Conservation (phyloP, 1,140 invertebrate species). For the Elysia chlorotica region DNA sequence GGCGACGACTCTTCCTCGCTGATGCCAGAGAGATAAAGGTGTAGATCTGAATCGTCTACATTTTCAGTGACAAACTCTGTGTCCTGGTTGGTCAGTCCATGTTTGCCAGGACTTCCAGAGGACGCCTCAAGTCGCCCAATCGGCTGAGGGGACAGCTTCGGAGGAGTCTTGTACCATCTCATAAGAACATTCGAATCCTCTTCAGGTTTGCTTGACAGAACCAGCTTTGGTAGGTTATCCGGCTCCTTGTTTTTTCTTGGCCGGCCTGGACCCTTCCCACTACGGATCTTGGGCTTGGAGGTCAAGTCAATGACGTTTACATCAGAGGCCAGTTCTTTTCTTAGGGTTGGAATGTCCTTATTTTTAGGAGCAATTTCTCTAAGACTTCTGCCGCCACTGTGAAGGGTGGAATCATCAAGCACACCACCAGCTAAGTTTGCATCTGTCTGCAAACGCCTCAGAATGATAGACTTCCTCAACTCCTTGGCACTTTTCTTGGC, state of each 20-base stretch:
- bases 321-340: not conserved
- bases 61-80: not conserved
- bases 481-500: not conserved
- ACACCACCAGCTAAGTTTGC: constrained; percentile 10
- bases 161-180: not conserved
- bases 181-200: not conserved
- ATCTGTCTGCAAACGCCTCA: constrained; percentile 8
- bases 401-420: not conserved
- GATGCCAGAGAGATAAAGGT: constrained; percentile 12
- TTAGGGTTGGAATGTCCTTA: not conserved
- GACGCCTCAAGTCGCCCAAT: not conserved
- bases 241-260: not conserved
- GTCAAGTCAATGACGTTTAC: not conserved
- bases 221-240: constrained; percentile 4
- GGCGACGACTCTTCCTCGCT: not conserved
- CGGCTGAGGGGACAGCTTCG: constrained; percentile 2
- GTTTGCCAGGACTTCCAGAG: not conserved
- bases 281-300: not conserved
- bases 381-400: not conserved
- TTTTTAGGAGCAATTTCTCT: not conserved
- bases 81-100: not conserved
- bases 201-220: not conserved
- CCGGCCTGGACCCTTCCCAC: not conserved
- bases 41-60: constrained; percentile 18
- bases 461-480: constrained; percentile 3